Conservation (phyloP, 35 echinoderm and acorn worm species). For the Lytechinus pictus region DNA sequence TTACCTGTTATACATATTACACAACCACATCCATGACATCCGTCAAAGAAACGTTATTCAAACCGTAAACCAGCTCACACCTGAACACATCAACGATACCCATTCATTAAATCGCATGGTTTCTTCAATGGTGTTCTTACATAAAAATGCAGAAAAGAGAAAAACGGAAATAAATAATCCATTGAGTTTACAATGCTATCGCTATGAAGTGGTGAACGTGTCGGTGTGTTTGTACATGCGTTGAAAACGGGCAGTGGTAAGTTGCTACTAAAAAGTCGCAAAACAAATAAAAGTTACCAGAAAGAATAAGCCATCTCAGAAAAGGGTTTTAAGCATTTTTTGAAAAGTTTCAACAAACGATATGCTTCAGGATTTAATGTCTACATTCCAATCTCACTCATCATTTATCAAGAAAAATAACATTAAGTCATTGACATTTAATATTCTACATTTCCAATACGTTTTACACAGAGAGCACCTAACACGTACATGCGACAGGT, state of each 20-base stretch:
- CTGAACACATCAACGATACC: background rate
- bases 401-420: too few species aligned
- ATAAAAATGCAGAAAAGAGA: background rate
- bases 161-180: background rate
- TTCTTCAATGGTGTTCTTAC: background rate
- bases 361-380: background rate
- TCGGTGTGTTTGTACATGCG: background rate
- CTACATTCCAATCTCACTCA: too few species aligned
- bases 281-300: background rate
- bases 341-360: background rate
- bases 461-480: too few species aligned
- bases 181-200: background rate
- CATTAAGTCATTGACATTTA: too few species aligned
- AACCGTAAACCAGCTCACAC: background rate
- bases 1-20: background rate
- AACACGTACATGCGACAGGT: too few species aligned
- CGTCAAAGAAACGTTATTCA: background rate
- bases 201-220: background rate
- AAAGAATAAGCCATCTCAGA: background rate
- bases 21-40: too few species aligned
- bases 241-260: background rate
- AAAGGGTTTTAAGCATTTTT: background rate
- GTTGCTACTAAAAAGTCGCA: background rate
- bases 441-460: too few species aligned
- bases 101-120: background rate